Conservation (phyloP, 1,140 invertebrate species). For the Cylas formicarius region DNA sequence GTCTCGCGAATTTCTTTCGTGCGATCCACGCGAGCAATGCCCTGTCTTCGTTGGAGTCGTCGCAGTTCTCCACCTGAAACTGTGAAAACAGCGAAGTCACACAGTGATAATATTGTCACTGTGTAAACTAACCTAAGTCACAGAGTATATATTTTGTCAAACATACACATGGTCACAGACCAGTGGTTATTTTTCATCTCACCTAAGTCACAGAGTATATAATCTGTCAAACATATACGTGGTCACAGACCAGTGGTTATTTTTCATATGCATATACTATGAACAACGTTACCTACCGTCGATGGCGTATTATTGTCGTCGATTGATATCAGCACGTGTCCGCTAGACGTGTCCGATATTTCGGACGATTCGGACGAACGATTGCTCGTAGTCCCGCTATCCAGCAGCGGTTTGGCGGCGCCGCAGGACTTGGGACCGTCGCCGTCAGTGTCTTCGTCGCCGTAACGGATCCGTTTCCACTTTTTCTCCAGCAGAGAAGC, state of each 20-base stretch:
- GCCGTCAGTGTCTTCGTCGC: slow-evolving; percentile 34
- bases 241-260: too few species aligned
- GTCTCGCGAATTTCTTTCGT: slow-evolving; percentile 30
- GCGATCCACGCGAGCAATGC: slow-evolving; percentile 46
- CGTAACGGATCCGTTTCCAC: slow-evolving; percentile 34
- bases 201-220: too few species aligned
- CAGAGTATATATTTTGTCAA: too few species aligned
- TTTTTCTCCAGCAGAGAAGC: slow-evolving; percentile 48
- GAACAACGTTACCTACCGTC: too few species aligned
- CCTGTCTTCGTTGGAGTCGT: slow-evolving; percentile 44
- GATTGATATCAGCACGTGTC: slow-evolving; percentile 33
- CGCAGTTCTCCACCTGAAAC: slow-evolving; percentile 25
- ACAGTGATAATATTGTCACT: too few species aligned
- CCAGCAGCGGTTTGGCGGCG: slow-evolving; percentile 28
- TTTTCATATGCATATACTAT: too few species aligned
- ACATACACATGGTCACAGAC: too few species aligned
- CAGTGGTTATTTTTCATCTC: too few species aligned
- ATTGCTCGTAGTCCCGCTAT: slow-evolving; percentile 25
- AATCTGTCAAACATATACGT: too few species aligned
- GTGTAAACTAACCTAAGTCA: too few species aligned
- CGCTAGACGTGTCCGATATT: slow-evolving; percentile 41
- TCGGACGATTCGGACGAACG: slow-evolving; percentile 43
- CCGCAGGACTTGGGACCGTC: slow-evolving; percentile 22
- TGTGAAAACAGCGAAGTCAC: slow-evolving; percentile 15
- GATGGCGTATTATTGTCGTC: slow-evolving; percentile 25